Percentiles rank a stretch among this genome's conserved stretches.
Conservation (phyloP, 1,140 invertebrate species). For the Saccostrea echinata region DNA sequence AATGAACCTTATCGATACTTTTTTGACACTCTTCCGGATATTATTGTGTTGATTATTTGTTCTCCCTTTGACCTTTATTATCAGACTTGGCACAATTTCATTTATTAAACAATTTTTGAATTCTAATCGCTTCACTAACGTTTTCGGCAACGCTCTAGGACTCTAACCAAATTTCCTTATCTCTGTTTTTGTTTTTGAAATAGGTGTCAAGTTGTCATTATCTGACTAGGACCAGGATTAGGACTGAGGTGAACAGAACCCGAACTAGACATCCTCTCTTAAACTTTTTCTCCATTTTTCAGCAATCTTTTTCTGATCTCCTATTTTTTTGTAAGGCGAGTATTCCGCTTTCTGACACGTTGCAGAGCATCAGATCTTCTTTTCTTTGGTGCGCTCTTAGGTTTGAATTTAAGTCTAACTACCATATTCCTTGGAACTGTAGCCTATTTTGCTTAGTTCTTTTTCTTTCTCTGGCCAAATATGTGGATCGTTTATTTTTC, state of each 20-base stretch:
- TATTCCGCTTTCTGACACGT: not conserved
- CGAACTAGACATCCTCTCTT: not conserved
- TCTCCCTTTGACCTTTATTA: not conserved
- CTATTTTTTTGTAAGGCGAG: not conserved
- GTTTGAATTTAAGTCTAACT: too few species aligned
- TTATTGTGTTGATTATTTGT: not conserved
- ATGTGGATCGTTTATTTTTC: too few species aligned
- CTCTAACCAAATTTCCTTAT: constrained; percentile 3
- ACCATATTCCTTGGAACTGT: too few species aligned
- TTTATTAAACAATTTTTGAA: constrained; percentile 16
- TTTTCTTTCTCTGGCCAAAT: too few species aligned
- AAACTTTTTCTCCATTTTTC: not conserved
- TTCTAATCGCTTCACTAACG: constrained; percentile 1
- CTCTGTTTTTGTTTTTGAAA: constrained; percentile 6
- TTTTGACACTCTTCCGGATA: not conserved
- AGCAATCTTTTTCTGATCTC: not conserved
- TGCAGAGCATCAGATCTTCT: too few species aligned
- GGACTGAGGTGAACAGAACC: not conserved
- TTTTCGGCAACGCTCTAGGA: not conserved
- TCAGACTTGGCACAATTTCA: not conserved
- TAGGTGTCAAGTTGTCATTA: constrained; percentile 6
- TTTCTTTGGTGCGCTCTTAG: too few species aligned
- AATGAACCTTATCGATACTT: constrained; percentile 20
- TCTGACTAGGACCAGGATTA: not conserved
- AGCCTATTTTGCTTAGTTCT: too few species aligned